Percentiles rank a stretch among this genome's conserved stretches.
phyloP scores from a whole-genome alignment of 1,140 invertebrate genomes.

The Drosophila prosaltans region DNA sequence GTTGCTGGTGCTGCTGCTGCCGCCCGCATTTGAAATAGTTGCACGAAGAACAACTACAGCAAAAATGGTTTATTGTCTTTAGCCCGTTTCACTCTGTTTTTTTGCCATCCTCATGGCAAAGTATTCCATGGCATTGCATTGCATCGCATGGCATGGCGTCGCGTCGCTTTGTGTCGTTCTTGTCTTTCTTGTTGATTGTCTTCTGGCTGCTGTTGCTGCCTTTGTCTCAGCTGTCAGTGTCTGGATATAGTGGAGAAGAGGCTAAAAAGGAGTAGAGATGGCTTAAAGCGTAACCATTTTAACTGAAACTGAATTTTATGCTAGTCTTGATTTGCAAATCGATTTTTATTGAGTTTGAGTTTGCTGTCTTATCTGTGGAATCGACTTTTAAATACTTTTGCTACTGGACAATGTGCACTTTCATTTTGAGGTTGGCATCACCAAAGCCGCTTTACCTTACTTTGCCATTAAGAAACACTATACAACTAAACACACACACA shows the following conservation, averaged over 20 bases:
- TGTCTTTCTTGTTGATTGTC: slow-evolving; percentile 35
- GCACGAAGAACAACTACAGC: slow-evolving; percentile 21
- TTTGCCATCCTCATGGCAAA: not conserved
- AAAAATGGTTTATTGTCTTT: slow-evolving; percentile 61
- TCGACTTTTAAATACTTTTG: slow-evolving; percentile 35
- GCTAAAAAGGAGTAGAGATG: not conserved
- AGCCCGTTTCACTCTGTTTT: slow-evolving; percentile 1
- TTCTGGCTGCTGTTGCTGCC: slow-evolving; percentile 28
- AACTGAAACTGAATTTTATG: slow-evolving; percentile 19
- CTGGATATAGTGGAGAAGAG: slow-evolving; percentile 6
- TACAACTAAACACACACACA: slow-evolving; percentile 23
- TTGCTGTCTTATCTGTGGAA: slow-evolving; percentile 6
- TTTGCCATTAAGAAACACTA: slow-evolving; percentile 31
- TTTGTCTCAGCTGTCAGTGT: slow-evolving; percentile 53
- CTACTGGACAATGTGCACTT: slow-evolving; percentile 23
- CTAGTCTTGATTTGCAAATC: slow-evolving; percentile 19
- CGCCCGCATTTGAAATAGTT: slow-evolving; percentile 37
- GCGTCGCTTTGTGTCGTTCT: slow-evolving; percentile 17
- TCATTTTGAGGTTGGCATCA: slow-evolving; percentile 24
- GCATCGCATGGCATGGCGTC: slow-evolving; percentile 8
- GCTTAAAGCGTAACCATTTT: slow-evolving; percentile 14
- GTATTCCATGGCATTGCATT: slow-evolving; percentile 9
- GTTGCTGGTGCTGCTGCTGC: slow-evolving; percentile 26
- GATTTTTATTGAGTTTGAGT: slow-evolving; percentile 17
- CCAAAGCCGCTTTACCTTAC: slow-evolving; percentile 46